Evolutionary conservation across 2,888 invertebrate species (phyloP), one percentile per base, ranked within the genome.

Genomic region (Dryococelus australis): DNA sequence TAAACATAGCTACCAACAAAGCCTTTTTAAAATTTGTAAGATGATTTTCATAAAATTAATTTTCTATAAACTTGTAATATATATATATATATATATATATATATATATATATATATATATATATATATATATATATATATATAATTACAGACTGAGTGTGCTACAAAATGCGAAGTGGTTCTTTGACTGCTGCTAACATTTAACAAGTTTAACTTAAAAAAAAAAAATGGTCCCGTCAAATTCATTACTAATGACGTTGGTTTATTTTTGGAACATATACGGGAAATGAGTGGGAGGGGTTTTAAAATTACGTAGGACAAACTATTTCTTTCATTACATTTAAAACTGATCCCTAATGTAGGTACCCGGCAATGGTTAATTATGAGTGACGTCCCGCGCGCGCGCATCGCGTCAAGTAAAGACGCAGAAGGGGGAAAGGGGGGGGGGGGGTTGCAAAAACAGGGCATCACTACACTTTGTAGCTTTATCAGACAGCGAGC

Each of bases 401-500:
- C 65, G 1, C 1, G 65, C 65, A n/a, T 65, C 20, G 65, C 65
- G 65, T n/a, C 65, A n/a, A 65, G 65, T n/a, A 65, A 65, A 65
- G 65, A 65, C 65, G n/a, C 6, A 16, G n/a, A n/a, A n/a, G n/a
- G n/a, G n/a, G n/a, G n/a, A n/a, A 20, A n/a, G 65, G 65, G 16
- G n/a, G 65, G 6, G n/a, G 65, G 65, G 24, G n/a, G 10, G 65
- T 9, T 24, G 65, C 65, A 65, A 65, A 65, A 65, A 65, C 65
- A 65, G 65, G n/a, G 65, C 65, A 65, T 24, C 65, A 65, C 65
- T 35, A 28, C 83, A 83, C 83, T 83, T 83, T 83, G 24, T 83
- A 83, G 35, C 83, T 28, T 83, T 83, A 83, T 83, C 83, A 83
- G 83, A 83, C 83, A 65, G 65, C 65, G 65, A 65, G 83, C 27